Evolutionary conservation across 2,888 invertebrate species (phyloP).

Genomic region (Amblyjoppa fuscipennis): DNA sequence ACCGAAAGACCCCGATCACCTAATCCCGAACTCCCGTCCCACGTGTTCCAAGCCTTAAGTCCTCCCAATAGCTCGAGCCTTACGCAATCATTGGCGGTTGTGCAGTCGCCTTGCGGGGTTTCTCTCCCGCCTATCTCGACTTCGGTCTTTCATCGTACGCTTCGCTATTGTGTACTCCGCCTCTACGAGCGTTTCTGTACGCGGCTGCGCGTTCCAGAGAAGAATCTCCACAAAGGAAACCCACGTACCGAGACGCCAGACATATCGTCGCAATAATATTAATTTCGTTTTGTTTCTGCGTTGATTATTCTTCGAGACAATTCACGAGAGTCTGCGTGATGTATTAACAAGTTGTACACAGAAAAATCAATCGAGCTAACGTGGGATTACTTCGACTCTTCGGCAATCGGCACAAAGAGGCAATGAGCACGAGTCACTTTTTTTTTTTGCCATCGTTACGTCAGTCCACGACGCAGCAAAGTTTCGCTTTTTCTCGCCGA

Average conservation of each 20-base stretch:
- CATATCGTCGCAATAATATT: conserved; percentile 2
- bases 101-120: conserved; percentile 40
- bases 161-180: not conserved
- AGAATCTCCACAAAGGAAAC: not conserved
- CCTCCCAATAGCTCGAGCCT: conserved; percentile 25
- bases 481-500: conserved; percentile 1
- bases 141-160: conserved; percentile 4
- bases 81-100: conserved; percentile 58
- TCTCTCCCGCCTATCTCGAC: conserved; percentile 40
- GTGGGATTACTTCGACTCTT: conserved; percentile 37
- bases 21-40: conserved; percentile 51
- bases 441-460: conserved; percentile 35
- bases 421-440: conserved; percentile 11
- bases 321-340: not conserved
- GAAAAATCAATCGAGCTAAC: conserved; percentile 40
- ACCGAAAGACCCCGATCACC: conserved; percentile 43
- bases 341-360: not conserved
- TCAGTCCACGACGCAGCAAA: conserved; percentile 12
- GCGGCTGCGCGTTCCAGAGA: not conserved
- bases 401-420: conserved; percentile 21
- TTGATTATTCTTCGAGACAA: conserved; percentile 1
- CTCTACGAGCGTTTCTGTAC: conserved; percentile 9
- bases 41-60: conserved; percentile 42
- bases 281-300: conserved; percentile 15
- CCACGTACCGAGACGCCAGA: conserved; percentile 13